Evolutionary conservation across 2,888 invertebrate genomes (phyloP).

Genomic region (Molanna angustata): DNA sequence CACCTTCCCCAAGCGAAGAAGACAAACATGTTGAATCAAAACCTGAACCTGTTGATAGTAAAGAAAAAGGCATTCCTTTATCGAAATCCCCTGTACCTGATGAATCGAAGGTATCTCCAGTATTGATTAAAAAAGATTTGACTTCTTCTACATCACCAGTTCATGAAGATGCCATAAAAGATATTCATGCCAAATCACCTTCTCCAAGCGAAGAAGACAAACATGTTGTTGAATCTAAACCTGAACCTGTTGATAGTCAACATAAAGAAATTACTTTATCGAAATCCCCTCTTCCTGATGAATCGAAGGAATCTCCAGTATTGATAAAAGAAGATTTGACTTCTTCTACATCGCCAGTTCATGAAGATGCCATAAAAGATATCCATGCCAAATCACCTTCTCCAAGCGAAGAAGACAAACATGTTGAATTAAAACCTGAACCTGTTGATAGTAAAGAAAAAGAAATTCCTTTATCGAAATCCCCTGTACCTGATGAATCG

Average conservation of each 20-base stretch:
- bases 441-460: conserved; percentile 27
- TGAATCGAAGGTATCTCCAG: not conserved
- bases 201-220: not conserved
- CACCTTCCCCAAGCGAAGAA: not conserved
- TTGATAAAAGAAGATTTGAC: too few species aligned
- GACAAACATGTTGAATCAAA: not conserved
- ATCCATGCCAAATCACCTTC: not conserved
- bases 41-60: not conserved
- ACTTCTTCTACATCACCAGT: not conserved
- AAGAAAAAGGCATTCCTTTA: not conserved
- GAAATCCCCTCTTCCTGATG: not conserved
- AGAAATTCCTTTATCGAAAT: conserved; percentile 25
- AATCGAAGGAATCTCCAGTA: not conserved
- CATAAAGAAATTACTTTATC: not conserved
- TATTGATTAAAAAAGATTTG: not conserved
- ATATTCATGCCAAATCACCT: not conserved
- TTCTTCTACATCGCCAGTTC: not conserved
- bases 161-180: not conserved
- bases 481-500: conserved; percentile 9
- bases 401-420: not conserved
- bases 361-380: not conserved
- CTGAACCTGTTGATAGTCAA: not conserved
- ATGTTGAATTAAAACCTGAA: conserved; percentile 1
- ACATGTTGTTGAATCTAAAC: not conserved
- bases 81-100: not conserved